Percentiles rank a stretch among this genome's conserved stretches.
Evolutionary conservation across 1,140 invertebrate genomes (phyloP).

Genomic region (Coelopa frigida): DNA sequence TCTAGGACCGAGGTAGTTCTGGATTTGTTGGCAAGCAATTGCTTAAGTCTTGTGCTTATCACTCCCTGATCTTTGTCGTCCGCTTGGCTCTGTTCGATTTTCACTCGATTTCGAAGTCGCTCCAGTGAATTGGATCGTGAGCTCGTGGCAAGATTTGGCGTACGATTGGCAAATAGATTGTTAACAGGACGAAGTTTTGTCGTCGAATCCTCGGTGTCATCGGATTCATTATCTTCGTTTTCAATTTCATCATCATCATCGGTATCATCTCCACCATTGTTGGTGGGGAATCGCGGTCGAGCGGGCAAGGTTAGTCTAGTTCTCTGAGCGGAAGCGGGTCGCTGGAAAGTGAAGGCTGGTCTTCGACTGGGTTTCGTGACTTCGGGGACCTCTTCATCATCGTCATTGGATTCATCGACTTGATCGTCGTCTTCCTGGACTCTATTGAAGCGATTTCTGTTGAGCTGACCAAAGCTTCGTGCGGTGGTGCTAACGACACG

Average conservation of each 20-base stretch:
- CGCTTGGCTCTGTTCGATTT: background rate
- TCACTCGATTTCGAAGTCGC: conserved; percentile 7
- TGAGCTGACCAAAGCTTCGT: too few species aligned
- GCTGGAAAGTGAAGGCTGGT: too few species aligned
- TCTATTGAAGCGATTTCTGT: conserved; percentile 25
- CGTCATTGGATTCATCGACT: conserved; percentile 10
- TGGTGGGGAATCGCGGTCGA: too few species aligned
- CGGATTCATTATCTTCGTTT: conserved; percentile 3
- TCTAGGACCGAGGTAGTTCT: too few species aligned
- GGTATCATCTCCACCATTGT: background rate
- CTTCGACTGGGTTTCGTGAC: too few species aligned
- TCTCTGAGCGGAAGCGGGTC: too few species aligned
- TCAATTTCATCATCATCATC: conserved; percentile 14
- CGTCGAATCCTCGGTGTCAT: background rate
- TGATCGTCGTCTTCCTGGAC: background rate
- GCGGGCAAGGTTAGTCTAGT: too few species aligned
- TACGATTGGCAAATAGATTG: background rate
- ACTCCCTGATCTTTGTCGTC: background rate
- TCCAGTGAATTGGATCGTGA: background rate
- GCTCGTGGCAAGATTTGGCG: background rate
- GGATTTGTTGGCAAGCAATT: too few species aligned
- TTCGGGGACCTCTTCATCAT: conserved; percentile 15
- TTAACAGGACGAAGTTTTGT: conserved; percentile 2
- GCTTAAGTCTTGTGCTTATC: background rate
- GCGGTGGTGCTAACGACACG: too few species aligned